These are phyloP conservation scores for Apis florea DNA, from an alignment of 1,140 invertebrate genomes.

Conservation along the genomic window DNA sequence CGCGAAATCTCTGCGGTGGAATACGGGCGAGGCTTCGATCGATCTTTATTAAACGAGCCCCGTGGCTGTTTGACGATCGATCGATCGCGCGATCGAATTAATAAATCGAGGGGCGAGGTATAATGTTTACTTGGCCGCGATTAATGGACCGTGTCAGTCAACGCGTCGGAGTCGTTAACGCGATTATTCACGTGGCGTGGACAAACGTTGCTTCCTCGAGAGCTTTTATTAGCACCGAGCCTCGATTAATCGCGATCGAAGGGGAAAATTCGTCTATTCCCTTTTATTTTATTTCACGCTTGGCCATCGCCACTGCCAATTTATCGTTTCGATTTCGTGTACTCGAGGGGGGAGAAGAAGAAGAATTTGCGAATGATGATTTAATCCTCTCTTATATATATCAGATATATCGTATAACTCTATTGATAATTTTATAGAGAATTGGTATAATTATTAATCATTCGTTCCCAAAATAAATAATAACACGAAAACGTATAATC, in stretches of 20 bases:
- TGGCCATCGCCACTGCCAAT: background rate
- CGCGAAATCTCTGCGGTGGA: background rate
- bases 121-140: slow-evolving; percentile 1
- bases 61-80: background rate
- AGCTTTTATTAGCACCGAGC: background rate
- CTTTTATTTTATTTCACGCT: background rate
- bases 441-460: too few species aligned
- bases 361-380: too few species aligned
- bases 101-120: background rate
- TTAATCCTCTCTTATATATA: too few species aligned
- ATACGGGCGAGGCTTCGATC: background rate
- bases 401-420: too few species aligned
- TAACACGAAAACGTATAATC: too few species aligned
- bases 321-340: background rate
- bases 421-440: too few species aligned
- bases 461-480: too few species aligned
- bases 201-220: background rate
- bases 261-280: background rate
- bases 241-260: background rate
- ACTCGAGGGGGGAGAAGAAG: too few species aligned
- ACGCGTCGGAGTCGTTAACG: slow-evolving; percentile 17
- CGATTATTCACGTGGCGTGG: background rate
- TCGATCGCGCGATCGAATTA: background rate
- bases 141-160: slow-evolving; percentile 8
- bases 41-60: slow-evolving; percentile 1